These are phyloP conservation scores for Sycophaga agraensis DNA, from an alignment of 1,140 invertebrate species.

Conservation along the genomic window DNA sequence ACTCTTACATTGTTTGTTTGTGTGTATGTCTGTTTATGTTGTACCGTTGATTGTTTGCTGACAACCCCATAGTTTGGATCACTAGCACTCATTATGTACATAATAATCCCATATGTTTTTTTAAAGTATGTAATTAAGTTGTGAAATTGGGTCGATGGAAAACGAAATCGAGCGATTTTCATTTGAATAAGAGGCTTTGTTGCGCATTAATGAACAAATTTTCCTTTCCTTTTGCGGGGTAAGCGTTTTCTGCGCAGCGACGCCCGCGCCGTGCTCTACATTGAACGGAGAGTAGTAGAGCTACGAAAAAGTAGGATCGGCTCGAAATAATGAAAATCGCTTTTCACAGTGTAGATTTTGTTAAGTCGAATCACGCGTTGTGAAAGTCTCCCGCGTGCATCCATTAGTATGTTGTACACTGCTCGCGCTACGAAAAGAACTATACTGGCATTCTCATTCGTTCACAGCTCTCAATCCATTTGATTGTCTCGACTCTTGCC, in stretches of 20 bases:
- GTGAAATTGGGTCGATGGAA: slow-evolving; percentile 15
- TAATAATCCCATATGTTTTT: slow-evolving; percentile 9
- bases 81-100: slow-evolving; percentile 18
- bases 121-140: neutral
- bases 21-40: neutral
- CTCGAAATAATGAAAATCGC: slow-evolving; percentile 32
- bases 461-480: slow-evolving; percentile 1
- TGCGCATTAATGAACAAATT: neutral
- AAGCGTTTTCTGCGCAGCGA: neutral
- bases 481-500: slow-evolving; percentile 4
- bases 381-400: slow-evolving; percentile 25
- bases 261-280: too few relatives aligned
- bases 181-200: slow-evolving; percentile 4
- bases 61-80: neutral
- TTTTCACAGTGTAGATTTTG: slow-evolving; percentile 23
- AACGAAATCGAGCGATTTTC: slow-evolving; percentile 26
- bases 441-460: neutral
- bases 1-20: neutral
- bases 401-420: slow-evolving; percentile 13
- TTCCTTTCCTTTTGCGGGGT: neutral
- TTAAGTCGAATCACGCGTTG: slow-evolving; percentile 21
- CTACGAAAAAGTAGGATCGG: slow-evolving; percentile 2
- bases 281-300: neutral
- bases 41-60: neutral
- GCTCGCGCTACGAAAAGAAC: too few relatives aligned